Conservation (phyloP, 2,113 vertebrate species). For the Cyprinus carpio region DNA sequence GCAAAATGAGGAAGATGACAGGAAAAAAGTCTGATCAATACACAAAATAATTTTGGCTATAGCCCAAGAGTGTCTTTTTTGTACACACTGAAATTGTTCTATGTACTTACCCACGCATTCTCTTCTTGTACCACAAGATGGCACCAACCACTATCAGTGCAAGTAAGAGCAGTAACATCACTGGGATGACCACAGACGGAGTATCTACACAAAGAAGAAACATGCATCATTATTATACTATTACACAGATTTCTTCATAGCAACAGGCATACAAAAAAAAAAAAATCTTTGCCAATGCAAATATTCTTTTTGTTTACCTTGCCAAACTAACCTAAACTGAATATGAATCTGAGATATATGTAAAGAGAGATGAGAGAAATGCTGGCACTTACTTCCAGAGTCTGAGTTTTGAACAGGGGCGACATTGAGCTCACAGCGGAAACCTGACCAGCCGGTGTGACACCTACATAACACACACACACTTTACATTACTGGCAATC, state of each 20-base stretch:
- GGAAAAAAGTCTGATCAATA: background rate
- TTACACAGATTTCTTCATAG: background rate
- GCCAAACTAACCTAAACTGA: background rate
- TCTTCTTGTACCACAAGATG: conserved; percentile 91
- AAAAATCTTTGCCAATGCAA: background rate
- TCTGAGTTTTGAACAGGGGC: conserved; percentile 50
- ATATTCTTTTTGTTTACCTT: background rate
- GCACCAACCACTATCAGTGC: conserved; percentile 80
- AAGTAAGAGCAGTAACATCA: conserved; percentile 82
- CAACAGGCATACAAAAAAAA: background rate
- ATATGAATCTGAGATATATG: background rate
- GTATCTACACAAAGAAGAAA: conserved; percentile 70
- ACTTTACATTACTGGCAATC: background rate
- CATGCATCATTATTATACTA: background rate
- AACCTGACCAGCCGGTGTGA: conserved; percentile 68
- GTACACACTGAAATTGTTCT: background rate
- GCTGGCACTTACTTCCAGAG: conserved; percentile 66
- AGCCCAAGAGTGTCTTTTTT: background rate
- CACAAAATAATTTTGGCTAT: background rate
- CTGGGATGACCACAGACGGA: conserved; percentile 83
- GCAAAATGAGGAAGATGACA: conserved; percentile 36
- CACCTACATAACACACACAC: conserved; percentile 66
- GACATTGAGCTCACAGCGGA: conserved; percentile 66
- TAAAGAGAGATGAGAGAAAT: background rate
- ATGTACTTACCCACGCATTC: conserved; percentile 88